Evolutionary conservation across 2,888 invertebrate genomes (phyloP), one percentile per base, ranked within the genome.

Genomic region (Apoda limacodes): DNA sequence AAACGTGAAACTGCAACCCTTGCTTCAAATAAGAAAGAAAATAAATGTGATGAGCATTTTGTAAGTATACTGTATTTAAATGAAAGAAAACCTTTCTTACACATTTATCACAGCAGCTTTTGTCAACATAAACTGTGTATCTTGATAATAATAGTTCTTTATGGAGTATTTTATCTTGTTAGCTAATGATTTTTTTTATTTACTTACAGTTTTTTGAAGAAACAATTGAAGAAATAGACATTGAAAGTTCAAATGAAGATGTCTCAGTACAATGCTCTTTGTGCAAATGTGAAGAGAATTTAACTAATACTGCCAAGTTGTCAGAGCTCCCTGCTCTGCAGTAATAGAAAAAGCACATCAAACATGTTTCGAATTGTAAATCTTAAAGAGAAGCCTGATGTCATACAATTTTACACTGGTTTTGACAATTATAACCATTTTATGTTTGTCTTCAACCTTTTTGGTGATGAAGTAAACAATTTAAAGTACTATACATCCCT

Each of bases 381-480:
- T 17, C 17, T 17, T 17, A 17, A 22, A 14, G 22, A 22, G 6
- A 15, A 22, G 13, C 3, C 29, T 23, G 23, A 9, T 4, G 10
- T 14, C 9, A 13, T 14, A 20, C n/a, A 29, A 23, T 22, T 29
- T 23, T 29, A 29, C 15, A 29, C 29, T n/a, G 17, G 32, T 24
- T 32, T 32, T 32, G 32, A 19, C 13, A 17, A 17, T 20, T 24
- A 28, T 32, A 13, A 17, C 13, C 27, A 32, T 28, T 32, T 32
- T 7, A 17, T 28, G 32, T 28, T 32, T 32, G 24, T 24, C 20
- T 32, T 32, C 24, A 12, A 28, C 22, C 28, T 32, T 28, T 32
- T 32, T 27, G 26, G 32, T 5, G 22, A 13, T 20, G 25, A 21
- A 20, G 25, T 32, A 26, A 32, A 32, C 19, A 5, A 32, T 22